Conservation (phyloP, 37 sponge, comb jelly and placozoan species). For the Amphimedon queenslandica region DNA sequence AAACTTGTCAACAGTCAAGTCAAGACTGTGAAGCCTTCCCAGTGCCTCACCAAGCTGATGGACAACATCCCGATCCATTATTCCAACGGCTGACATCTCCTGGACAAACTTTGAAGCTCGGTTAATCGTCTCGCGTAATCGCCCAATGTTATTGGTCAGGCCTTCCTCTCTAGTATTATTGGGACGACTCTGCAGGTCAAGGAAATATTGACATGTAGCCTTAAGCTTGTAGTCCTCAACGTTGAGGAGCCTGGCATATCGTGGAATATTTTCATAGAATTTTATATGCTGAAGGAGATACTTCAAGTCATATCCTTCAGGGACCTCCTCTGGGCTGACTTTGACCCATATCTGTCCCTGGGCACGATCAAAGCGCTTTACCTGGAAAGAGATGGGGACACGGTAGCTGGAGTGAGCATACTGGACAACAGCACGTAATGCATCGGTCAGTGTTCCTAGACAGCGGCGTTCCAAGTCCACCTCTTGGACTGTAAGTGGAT, state of each 20-base stretch:
- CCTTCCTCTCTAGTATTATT: constrained; percentile 35
- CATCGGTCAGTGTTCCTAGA: constrained; percentile 50
- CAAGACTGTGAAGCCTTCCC: constrained; percentile 25
- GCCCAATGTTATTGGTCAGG: constrained; percentile 8
- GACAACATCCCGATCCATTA: constrained; percentile 50
- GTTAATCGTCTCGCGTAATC: constrained; percentile 39
- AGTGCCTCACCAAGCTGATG: constrained; percentile 39
- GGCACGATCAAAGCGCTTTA: constrained; percentile 60
- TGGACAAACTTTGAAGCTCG: constrained; percentile 41
- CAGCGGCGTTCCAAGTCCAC: constrained; percentile 45
- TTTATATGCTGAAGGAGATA: constrained; percentile 68
- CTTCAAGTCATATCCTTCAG: constrained; percentile 57
- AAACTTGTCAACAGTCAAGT: constrained; percentile 45
- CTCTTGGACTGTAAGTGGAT: constrained; percentile 53
- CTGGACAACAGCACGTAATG: constrained; percentile 46
- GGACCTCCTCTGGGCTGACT: constrained; percentile 53
- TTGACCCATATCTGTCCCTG: constrained; percentile 69
- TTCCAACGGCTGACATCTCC: constrained; percentile 43
- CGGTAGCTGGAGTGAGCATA: constrained; percentile 60
- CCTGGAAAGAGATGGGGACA: constrained; percentile 55
- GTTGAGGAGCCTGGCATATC: constrained; percentile 38
- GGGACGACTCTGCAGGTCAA: constrained; percentile 52
- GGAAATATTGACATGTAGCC: constrained; percentile 52
- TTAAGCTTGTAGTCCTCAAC: constrained; percentile 47
- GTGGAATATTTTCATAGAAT: constrained; percentile 60